These are phyloP conservation scores for Pomacea maculata DNA, from an alignment of 1,140 invertebrate genomes.

Conservation along the genomic window DNA sequence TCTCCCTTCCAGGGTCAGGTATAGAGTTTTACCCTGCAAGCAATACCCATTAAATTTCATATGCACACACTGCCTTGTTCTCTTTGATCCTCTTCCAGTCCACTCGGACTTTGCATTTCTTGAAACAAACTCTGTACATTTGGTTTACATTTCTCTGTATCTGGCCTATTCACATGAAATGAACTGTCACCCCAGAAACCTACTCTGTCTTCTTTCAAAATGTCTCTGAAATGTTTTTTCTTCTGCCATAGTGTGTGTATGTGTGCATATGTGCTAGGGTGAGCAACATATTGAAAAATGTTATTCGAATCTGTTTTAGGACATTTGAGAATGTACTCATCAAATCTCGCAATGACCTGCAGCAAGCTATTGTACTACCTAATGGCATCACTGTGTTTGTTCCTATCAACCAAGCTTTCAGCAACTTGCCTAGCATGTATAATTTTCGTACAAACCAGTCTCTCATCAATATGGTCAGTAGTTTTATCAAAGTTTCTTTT, in stretches of 20 bases:
- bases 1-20: no score
- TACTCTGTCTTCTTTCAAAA: no score
- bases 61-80: no score
- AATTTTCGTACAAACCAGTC: constrained; percentile 32
- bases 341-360: constrained; percentile 27
- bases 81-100: no score
- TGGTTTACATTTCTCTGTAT: not conserved
- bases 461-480: constrained; percentile 40
- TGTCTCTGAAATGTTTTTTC: no score
- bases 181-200: no score
- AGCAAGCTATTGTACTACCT: constrained; percentile 28
- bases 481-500: not conserved
- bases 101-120: no score
- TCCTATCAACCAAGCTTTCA: constrained; percentile 41
- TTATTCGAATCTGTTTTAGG: constrained; percentile 23
- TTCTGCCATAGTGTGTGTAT: no score
- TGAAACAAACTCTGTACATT: not conserved
- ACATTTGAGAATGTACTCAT: constrained; percentile 37
- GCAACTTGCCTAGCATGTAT: constrained; percentile 26
- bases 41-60: no score
- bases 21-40: no score
- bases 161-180: not conserved
- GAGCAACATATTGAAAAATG: no score
- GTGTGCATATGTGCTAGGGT: no score
- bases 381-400: constrained; percentile 44